These are phyloP conservation scores for Chanos chanos DNA, from an alignment of 2,797 vertebrate species.

Conservation along the genomic window DNA sequence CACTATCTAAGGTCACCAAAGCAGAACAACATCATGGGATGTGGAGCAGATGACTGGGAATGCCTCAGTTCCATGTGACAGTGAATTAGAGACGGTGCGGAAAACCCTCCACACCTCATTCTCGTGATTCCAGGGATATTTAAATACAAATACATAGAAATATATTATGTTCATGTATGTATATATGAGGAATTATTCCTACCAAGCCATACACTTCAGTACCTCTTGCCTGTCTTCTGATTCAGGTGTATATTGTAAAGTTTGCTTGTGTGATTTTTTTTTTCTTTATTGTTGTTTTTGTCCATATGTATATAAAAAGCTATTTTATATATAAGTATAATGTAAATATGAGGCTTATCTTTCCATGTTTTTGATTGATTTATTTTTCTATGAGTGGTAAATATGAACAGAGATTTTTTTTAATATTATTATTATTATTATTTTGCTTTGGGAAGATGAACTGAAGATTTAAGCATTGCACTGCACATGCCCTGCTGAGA, in stretches of 20 bases:
- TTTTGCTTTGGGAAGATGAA: constrained; percentile 65
- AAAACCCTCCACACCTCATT: constrained; percentile 47
- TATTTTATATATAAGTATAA: constrained; percentile 80
- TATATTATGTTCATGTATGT: constrained; percentile 67
- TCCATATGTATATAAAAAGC: constrained; percentile 77
- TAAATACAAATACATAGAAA: constrained; percentile 65
- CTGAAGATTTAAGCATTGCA: constrained; percentile 70
- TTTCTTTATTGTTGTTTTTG: constrained; percentile 62
- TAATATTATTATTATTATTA: constrained; percentile 41
- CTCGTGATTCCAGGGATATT: constrained; percentile 75
- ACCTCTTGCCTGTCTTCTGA: constrained; percentile 78
- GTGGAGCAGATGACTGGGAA: constrained; percentile 61
- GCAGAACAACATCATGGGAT: constrained; percentile 46
- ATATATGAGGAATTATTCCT: constrained; percentile 67
- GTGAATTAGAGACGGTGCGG: constrained; percentile 43
- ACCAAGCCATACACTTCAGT: constrained; percentile 85
- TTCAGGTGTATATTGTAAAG: constrained; percentile 81
- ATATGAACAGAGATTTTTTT: constrained; percentile 51
- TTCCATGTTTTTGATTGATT: constrained; percentile 77
- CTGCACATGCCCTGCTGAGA: constrained; percentile 77
- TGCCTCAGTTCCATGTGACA: constrained; percentile 59
- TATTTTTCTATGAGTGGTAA: constrained; percentile 80
- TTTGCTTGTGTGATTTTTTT: constrained; percentile 56
- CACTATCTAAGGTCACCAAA: constrained; percentile 55
- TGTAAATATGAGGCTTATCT: constrained; percentile 77